phyloP scores from a whole-genome alignment of 2,797 vertebrate species.

The Tadarida brasiliensis region DNA sequence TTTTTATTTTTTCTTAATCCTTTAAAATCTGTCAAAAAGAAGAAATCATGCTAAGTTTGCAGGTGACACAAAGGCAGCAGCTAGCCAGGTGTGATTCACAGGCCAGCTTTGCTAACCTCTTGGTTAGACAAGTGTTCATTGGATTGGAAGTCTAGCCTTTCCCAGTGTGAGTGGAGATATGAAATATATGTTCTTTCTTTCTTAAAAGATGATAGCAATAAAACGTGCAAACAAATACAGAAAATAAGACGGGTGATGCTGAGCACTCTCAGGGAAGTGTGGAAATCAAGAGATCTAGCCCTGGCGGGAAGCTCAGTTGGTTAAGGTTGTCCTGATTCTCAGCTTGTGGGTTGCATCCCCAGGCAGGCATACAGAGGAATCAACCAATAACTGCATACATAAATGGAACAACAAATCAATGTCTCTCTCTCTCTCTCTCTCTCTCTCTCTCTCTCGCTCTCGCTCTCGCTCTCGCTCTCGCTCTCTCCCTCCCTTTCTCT shows the following conservation, averaged over 20 bases:
- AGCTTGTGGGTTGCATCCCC: background rate
- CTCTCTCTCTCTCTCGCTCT: too few relatives aligned
- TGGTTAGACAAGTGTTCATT: background rate
- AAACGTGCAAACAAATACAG: background rate
- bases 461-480: accelerated
- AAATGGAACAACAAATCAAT: background rate
- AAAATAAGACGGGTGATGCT: background rate
- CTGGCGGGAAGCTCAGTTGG: background rate
- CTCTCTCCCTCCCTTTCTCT: background rate
- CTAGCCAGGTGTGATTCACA: background rate
- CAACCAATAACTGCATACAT: background rate
- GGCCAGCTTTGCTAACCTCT: background rate
- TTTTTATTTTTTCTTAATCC: background rate
- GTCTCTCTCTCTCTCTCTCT: background rate
- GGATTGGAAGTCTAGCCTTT: background rate
- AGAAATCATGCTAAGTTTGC: background rate
- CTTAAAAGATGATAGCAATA: background rate
- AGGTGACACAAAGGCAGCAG: background rate
- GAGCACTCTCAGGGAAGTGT: background rate
- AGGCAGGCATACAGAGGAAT: background rate
- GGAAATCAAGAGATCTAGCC: background rate
- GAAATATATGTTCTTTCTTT: background rate
- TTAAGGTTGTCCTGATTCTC: background rate
- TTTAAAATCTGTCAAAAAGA: background rate
- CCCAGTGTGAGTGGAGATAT: background rate